Conservation (phyloP, 2,797 vertebrate genomes). For the Takifugu rubripes region DNA sequence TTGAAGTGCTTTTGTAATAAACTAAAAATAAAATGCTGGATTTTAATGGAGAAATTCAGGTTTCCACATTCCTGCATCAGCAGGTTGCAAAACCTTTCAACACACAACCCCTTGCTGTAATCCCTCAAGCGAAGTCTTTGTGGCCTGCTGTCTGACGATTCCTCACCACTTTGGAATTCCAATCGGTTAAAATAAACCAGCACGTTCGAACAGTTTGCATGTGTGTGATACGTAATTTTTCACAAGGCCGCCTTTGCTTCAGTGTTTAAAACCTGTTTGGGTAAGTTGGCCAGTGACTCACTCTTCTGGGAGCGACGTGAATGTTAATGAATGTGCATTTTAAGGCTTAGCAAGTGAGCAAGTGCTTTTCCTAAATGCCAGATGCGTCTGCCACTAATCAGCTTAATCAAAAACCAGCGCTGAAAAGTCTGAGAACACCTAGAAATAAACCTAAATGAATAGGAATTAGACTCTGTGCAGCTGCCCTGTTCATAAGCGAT, state of each 20-base stretch:
- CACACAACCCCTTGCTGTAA: conserved; percentile 29
- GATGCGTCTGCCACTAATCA: background rate
- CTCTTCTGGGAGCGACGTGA: background rate
- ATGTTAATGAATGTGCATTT: background rate
- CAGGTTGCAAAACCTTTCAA: conserved; percentile 36
- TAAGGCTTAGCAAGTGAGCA: background rate
- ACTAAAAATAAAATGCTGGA: conserved; percentile 7
- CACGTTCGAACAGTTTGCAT: background rate
- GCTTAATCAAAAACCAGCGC: background rate
- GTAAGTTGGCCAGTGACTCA: background rate
- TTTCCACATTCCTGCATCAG: conserved; percentile 39
- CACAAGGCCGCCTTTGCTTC: background rate
- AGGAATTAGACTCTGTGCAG: too few relatives aligned
- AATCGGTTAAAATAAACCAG: conserved; percentile 7
- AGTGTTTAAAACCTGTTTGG: background rate
- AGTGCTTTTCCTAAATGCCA: background rate
- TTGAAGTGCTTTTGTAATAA: too few relatives aligned
- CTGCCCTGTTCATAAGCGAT: too few relatives aligned
- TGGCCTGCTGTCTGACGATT: conserved; percentile 20
- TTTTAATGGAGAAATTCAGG: conserved; percentile 18
- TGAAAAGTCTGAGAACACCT: too few relatives aligned
- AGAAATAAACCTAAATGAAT: too few relatives aligned
- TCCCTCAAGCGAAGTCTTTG: conserved; percentile 18
- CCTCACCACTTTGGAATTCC: conserved; percentile 25
- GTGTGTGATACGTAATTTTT: background rate